Evolutionary conservation across 2,113 vertebrate genomes (phyloP), one percentile per base, ranked within the genome.

Genomic region (Vombatus ursinus): DNA sequence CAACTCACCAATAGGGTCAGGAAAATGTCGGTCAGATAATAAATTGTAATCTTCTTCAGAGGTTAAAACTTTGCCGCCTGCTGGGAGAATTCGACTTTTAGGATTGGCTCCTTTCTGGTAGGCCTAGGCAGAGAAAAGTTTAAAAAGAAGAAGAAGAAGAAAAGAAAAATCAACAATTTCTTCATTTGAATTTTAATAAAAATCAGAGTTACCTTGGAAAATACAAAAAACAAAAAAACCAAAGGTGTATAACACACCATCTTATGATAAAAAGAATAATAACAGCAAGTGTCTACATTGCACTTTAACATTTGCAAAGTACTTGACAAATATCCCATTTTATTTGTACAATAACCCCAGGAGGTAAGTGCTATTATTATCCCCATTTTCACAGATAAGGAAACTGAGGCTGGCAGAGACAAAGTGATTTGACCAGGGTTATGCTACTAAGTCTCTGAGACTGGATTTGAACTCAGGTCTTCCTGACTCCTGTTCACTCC

Each of bases 1-100:
- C 24, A 90, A 98, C 99, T 99, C 97, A 99, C 99, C 98, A 94
- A 98, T 97, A 94, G 98, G 98, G 92, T 99, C 99, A 93, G 99
- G 99, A 95, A 99, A 99, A 95, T 99, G 98, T 92, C 98, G 98
- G 97, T 99, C 99, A 97, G 99, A 99, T 93, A 99, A 95, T 8
- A 98, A 97, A 98, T 99, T 99, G 98, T 99, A 99, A 93, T 97
- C 98, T 49, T 99, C 98, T 98, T 99, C 99, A 93, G 99, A 98
- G 84, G 98, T 99, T 68, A 99, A 95, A 19, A 99, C 99, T 94
- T 98, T 98, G 97, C 99, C 99, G 95, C 99, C 99, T 94, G 99
- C 99, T 92, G 99, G 99, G 94, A 99, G 97, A 97, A 99, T 54
- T 6, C 98, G 99, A n/a, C 98, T 96, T 90, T 98, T 98, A 1